Evolutionary conservation across 2,797 vertebrate genomes (phyloP), one percentile per base, ranked within the genome.

Genomic region (Carapus acus): DNA sequence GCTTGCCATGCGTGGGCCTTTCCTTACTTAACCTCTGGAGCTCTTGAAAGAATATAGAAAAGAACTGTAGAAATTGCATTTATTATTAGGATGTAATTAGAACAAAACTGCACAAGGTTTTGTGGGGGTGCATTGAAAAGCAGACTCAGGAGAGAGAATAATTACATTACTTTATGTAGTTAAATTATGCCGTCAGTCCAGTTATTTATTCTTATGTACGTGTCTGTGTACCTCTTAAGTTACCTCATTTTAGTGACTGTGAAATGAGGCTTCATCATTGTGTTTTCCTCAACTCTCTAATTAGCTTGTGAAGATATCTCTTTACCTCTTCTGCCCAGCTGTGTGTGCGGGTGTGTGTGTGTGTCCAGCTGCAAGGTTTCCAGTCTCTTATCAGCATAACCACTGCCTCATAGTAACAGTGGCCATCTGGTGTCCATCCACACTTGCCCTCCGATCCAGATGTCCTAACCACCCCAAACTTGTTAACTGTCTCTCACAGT

Each of bases 371-470:
- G 79, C 62, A 72, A 49, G 64, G 62, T 68, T 79, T 74, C 65
- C 54, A 76, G 74, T 75, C 78, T 85, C 82, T 84, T 85, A 83
- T 85, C 83, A 77, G 68, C 43, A 53, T 77, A 84, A 84, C 83
- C 78, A 80, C 78, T 69, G 71, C 72, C 63, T 71, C 57, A 3
- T 62, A 62, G 69, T 79, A 85, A 79, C 62, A 47, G 69, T 55
- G 14, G 67, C 78, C 84, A 84, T 82, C 77, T 86, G 83, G 68
- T 76, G 68, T 44, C 70, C 67, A 61, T 75, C 57, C 58, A 50
- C 60, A 33, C 61, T 54, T 60, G 45, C 43, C 42, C 39, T 71
- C 43, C 64, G 44, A 63, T 68, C 50, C 61, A 54, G 40, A 70
- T 44, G 36, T 56, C 18, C 53, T 41, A 54, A 67, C 37, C 46